Evolutionary conservation across 2,797 vertebrate species (phyloP).

Genomic region (Corythornis leucogaster): DNA sequence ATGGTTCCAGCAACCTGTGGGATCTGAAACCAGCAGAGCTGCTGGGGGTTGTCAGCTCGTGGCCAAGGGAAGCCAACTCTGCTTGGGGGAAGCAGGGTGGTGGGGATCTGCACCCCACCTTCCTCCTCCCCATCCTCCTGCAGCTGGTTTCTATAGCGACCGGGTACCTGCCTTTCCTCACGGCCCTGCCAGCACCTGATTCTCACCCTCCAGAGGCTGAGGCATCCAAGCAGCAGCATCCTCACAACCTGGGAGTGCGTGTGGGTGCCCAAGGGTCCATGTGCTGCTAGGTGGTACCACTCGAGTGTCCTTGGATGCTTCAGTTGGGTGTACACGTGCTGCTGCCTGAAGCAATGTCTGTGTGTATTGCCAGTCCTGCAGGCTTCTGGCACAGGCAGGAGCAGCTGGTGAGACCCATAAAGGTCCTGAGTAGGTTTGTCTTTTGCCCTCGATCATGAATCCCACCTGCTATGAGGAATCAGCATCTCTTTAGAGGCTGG

Average conservation of each 20-base stretch:
- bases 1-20: neutral
- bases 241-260: fast-evolving
- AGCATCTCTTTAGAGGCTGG: neutral
- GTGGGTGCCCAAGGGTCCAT: neutral
- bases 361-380: fast-evolving
- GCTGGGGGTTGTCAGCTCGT: fast-evolving
- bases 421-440: neutral
- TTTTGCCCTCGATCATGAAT: neutral
- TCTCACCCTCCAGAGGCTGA: neutral
- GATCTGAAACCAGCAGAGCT: fast-evolving
- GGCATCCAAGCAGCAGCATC: neutral
- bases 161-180: neutral
- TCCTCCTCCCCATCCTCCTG: neutral
- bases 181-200: neutral
- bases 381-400: neutral
- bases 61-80: neutral
- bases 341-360: neutral
- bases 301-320: fast-evolving
- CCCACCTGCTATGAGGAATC: neutral
- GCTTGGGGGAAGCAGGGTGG: neutral
- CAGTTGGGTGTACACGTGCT: fast-evolving
- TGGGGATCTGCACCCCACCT: neutral
- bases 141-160: neutral
- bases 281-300: fast-evolving
- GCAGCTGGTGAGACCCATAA: neutral